Evolutionary conservation across 2,888 invertebrate genomes (phyloP), one percentile per base, ranked within the genome.

Genomic region (Drosophila ustulata): DNA sequence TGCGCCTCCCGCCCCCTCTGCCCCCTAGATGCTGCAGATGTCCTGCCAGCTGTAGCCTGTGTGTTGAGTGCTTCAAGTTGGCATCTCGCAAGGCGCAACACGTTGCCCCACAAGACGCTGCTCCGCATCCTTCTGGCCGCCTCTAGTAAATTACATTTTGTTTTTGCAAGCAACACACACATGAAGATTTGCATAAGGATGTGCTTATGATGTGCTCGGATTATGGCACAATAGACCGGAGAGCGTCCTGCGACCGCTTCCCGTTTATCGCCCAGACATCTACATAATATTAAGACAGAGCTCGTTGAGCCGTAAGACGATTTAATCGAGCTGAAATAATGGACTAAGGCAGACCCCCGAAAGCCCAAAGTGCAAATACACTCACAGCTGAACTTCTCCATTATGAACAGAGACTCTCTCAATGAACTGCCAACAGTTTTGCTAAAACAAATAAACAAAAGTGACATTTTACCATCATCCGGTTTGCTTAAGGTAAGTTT

Each of bases 321-420:
- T 88, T 85, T 85, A 85, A 85, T 85, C 84, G 88, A 83, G 88
- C 86, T 83, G 84, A 88, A 86, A 88, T 88, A 88, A 85, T 88
- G 82, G 88, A 86, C 84, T 88, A 73, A 78, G 53, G 59, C 66
- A 59, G 58, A 37, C 18, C 45, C 52, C 43, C 18, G 18, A 18
- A 2, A 18, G 18, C 50, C 13, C 18, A 43, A 45, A 53, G 52
- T 11, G 25, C n/a, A 13, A 26, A 41, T 8, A 50, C 28, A 57
- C 41, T 37, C 30, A 50, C 65, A 59, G 56, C 53, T 61, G 26
- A 66, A 56, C 18, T 18, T 18, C 18, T 18, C 18, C 18, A 18
- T 18, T 18, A 18, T 18, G 18, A 18, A 18, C 1, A 18, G 18
- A 18, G 18, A 18, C 18, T 18, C 18, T 18, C 18, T 18, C 18